Percentiles rank a stretch among this genome's conserved stretches.
Conservation (phyloP, 2,113 vertebrate species). For the Amphilophus citrinellus region DNA sequence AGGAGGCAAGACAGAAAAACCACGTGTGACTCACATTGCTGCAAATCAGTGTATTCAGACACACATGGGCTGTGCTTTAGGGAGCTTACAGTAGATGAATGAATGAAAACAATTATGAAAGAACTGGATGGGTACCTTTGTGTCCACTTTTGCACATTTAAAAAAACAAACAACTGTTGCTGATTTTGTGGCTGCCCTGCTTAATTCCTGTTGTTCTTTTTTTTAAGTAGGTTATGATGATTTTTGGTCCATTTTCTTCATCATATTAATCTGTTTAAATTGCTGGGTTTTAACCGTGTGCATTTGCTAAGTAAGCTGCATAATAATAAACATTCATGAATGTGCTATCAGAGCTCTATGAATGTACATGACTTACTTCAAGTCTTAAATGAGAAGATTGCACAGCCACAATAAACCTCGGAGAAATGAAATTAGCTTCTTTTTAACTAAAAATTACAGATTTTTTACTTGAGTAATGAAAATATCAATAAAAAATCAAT, state of each 20-base stretch:
- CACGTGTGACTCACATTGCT: not conserved
- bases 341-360: not conserved
- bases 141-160: not conserved
- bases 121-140: not conserved
- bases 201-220: not conserved
- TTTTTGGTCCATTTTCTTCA: not conserved
- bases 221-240: not conserved
- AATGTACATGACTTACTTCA: not conserved
- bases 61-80: not conserved
- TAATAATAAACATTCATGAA: no score
- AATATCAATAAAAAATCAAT: slow-evolving; percentile 4
- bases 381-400: not conserved
- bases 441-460: not conserved
- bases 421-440: not conserved
- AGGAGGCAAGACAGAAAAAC: not conserved
- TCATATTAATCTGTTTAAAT: rapidly evolving
- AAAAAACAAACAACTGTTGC: not conserved
- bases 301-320: no score
- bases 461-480: not conserved
- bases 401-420: not conserved
- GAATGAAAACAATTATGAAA: not conserved
- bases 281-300: not conserved
- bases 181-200: not conserved
- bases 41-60: not conserved
- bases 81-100: rapidly evolving